These are phyloP conservation scores for Nematolebias whitei DNA, from an alignment of 2,113 vertebrate genomes.

Conservation along the genomic window DNA sequence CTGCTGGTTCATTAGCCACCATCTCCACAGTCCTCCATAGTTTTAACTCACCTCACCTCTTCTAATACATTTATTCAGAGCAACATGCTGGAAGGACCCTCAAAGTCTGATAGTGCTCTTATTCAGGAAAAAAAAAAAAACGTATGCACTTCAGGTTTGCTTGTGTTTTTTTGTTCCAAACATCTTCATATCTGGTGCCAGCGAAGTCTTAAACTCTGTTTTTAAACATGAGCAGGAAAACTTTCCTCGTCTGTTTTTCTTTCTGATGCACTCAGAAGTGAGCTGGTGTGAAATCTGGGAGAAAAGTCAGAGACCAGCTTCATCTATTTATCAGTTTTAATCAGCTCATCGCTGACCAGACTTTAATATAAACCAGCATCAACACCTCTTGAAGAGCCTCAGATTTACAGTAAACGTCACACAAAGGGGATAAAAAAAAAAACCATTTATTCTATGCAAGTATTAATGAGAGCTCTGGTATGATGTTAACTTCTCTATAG, in stretches of 20 bases:
- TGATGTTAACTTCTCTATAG: background rate
- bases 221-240: background rate
- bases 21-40: background rate
- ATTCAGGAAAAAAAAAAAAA: background rate
- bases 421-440: background rate
- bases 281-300: background rate
- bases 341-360: constrained; percentile 9
- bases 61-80: constrained; percentile 21
- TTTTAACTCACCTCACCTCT: background rate
- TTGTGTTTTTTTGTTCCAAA: background rate
- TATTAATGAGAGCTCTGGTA: background rate
- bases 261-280: background rate
- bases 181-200: background rate
- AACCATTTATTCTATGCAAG: background rate
- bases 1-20: constrained; percentile 41
- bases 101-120: background rate
- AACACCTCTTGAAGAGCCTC: background rate
- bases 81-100: background rate
- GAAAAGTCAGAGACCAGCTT: constrained; percentile 8
- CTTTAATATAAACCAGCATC: constrained; percentile 15
- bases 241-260: constrained; percentile 1
- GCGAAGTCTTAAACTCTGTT: background rate
- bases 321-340: constrained; percentile 11
- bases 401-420: background rate
- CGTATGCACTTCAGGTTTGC: background rate